Evolutionary conservation across 2,888 invertebrate genomes (phyloP).

Genomic region (Stenurella melanura): DNA sequence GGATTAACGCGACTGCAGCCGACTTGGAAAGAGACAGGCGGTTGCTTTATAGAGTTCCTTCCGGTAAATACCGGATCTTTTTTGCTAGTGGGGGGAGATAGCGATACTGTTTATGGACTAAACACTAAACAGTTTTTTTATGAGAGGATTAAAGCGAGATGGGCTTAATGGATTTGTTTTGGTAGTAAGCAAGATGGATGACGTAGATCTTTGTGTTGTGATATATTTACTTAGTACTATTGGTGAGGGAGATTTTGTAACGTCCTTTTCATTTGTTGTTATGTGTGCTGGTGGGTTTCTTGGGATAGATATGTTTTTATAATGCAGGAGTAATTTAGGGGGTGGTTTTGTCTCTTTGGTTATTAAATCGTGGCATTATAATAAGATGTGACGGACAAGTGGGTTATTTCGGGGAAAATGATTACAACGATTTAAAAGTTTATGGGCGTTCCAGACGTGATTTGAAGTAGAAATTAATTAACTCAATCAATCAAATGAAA

Average conservation of each 20-base stretch:
- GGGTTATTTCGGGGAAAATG: slow-evolving; percentile 6
- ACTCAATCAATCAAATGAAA: too few relatives aligned
- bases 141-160: slow-evolving; percentile 70
- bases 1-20: slow-evolving; percentile 37
- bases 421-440: not conserved
- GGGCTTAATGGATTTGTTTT: slow-evolving; percentile 69
- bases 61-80: slow-evolving; percentile 65
- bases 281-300: slow-evolving; percentile 55
- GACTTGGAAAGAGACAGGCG: slow-evolving; percentile 48
- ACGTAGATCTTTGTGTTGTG: slow-evolving; percentile 62
- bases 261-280: slow-evolving; percentile 63
- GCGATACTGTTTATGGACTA: slow-evolving; percentile 72
- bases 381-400: slow-evolving; percentile 11
- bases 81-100: slow-evolving; percentile 69
- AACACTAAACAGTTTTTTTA: slow-evolving; percentile 73
- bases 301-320: slow-evolving; percentile 58
- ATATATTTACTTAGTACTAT: slow-evolving; percentile 66
- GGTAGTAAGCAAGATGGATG: slow-evolving; percentile 67
- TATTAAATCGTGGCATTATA: slow-evolving; percentile 41
- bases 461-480: not conserved
- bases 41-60: slow-evolving; percentile 54
- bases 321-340: slow-evolving; percentile 59
- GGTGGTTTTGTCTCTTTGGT: slow-evolving; percentile 47
- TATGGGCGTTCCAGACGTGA: not conserved
- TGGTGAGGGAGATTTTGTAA: slow-evolving; percentile 63